phyloP scores from a whole-genome alignment of 2,113 vertebrate species.

The Heliornis fulica region DNA sequence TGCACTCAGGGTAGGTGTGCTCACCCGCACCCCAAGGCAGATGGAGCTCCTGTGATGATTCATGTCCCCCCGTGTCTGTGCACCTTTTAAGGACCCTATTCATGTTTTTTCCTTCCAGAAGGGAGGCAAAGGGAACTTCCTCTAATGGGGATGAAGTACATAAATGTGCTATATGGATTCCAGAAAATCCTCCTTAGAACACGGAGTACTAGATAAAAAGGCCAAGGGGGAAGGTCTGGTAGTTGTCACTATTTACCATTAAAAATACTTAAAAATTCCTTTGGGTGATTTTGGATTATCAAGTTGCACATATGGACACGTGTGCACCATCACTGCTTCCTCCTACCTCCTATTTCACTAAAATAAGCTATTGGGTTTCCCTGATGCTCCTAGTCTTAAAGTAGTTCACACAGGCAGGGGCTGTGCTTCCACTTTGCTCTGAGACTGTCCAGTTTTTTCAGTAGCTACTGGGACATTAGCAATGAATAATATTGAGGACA shows the following conservation, averaged over 20 bases:
- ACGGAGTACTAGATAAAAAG: neutral
- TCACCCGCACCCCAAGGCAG: fast-evolving
- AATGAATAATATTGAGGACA: neutral
- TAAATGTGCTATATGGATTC: neutral
- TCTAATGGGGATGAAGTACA: neutral
- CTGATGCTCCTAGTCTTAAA: neutral
- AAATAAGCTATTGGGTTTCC: neutral
- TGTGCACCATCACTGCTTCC: neutral
- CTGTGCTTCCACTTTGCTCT: neutral
- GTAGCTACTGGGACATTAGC: neutral
- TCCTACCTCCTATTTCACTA: neutral
- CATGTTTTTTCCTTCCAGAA: fast-evolving
- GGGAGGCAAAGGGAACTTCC: neutral
- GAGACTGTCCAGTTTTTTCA: neutral
- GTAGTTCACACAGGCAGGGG: neutral
- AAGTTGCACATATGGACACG: neutral
- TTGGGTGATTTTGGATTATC: neutral
- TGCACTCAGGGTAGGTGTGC: fast-evolving
- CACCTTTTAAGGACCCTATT: neutral
- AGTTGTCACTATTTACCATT: neutral
- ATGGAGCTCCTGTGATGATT: neutral
- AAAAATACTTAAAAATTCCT: neutral
- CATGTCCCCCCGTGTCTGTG: fast-evolving
- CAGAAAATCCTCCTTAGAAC: neutral
- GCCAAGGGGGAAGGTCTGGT: neutral